Base-by-base conservation (phyloP, 2,797 vertebrate genomes). In the Gymnothorax javanicus region DNA sequence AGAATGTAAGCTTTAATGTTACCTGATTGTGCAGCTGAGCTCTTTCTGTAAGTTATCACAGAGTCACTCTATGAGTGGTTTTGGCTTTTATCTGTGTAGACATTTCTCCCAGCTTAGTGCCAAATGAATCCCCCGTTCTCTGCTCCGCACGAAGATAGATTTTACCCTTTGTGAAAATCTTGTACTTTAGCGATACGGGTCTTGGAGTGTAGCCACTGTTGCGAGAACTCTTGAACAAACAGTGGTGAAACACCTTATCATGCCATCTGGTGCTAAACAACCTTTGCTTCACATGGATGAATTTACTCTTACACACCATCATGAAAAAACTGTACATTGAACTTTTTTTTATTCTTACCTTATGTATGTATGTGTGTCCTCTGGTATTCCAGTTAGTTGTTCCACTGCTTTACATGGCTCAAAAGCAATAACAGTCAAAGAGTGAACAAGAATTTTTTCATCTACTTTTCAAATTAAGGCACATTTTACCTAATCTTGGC, bases 161-260 rank as follows among this genome's bases (percentile, higher is more conserved):
- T 56, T 9, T 85, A 13, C 60, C 58, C 60, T 85, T 75, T 43
- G 67, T 73, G 81, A 20, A n/a, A 56, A 71, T 84, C 64, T 69
- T 67, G 67, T 77, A 25, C 71, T 54, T 15, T 73, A 56, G 50
- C 50, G 82, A 85, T 82, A 85, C 56, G 77, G 84, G 84, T 82
- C 83, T 82, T 25, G 69, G 25, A 85, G 52, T 13, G 75, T 71
- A 64, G 11, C 11, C 83, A 57, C 77, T 82, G 77, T 79, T 85
- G 27, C 79, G 59, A 62, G 67, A 84, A 52, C 52, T 87, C 64
- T 57, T 57, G 88, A 94, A 93, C 91, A 88, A 90, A 90, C 88
- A 89, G 90, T 86, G 88, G 89, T 91, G 91, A 71, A 56, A 56
- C 62, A 71, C 84, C 50, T 52, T 69, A 25, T 69, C 84, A 54